Conservation (phyloP, 2,888 invertebrate species). For the Lamellibrachia satsuma region DNA sequence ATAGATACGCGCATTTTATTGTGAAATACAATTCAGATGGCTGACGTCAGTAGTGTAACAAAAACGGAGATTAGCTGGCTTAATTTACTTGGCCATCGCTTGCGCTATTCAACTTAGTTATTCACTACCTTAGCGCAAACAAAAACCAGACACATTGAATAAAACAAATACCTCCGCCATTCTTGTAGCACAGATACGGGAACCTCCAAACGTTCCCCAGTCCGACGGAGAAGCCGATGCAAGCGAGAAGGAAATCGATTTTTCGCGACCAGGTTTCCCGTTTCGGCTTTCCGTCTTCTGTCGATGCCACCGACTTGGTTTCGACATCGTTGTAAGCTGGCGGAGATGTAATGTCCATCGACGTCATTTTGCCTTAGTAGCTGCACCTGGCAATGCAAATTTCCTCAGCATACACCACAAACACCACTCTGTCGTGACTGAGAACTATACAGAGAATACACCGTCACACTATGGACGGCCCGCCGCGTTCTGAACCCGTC, state of each 20-base stretch:
- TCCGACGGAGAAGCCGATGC: conserved; percentile 23
- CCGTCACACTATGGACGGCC: neutral
- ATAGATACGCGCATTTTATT: neutral
- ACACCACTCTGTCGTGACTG: too few relatives aligned
- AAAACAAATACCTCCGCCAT: conserved; percentile 19
- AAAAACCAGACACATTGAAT: neutral
- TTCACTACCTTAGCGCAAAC: neutral
- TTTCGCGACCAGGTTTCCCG: conserved; percentile 21
- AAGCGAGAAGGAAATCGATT: conserved; percentile 26
- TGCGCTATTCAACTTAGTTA: neutral
- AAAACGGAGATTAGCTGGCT: neutral
- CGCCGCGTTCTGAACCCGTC: neutral
- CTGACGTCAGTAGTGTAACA: neutral
- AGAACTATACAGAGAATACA: neutral
- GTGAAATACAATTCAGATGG: neutral
- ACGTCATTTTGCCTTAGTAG: neutral
- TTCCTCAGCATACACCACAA: neutral
- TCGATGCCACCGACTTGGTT: neutral
- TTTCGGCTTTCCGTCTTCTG: neutral
- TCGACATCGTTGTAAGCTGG: neutral
- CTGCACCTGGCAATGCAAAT: neutral
- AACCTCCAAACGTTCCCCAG: conserved; percentile 28
- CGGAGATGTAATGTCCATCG: neutral
- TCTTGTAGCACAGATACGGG: conserved; percentile 22
- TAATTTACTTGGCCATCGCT: neutral